phyloP scores from a whole-genome alignment of 2,797 vertebrate genomes.

The Leucoraja ocellata region DNA sequence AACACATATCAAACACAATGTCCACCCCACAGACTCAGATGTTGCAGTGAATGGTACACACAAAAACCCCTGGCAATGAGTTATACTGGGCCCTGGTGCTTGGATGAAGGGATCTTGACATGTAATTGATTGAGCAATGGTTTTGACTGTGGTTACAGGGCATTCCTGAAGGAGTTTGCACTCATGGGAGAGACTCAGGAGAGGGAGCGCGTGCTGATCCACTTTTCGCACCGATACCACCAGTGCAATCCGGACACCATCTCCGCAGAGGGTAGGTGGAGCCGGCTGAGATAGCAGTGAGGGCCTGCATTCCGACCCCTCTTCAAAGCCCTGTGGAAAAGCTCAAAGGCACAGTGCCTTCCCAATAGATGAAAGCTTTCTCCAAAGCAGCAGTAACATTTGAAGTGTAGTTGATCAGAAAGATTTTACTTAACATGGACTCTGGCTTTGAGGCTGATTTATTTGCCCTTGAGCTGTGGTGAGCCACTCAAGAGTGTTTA shows the following conservation, averaged over 20 bases:
- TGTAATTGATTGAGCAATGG: too few species aligned
- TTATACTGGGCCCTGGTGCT: too few species aligned
- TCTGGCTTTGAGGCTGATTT: not conserved
- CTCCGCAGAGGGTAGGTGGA: constrained; percentile 79
- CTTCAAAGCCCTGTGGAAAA: not conserved
- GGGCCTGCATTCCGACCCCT: too few species aligned
- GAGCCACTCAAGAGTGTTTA: not conserved
- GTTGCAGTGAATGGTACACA: too few species aligned
- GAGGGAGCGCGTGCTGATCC: constrained; percentile 82
- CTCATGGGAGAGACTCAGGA: constrained; percentile 94
- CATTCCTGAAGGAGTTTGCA: constrained; percentile 81
- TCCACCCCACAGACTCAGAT: not conserved
- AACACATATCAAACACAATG: not conserved
- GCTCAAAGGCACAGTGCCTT: not conserved
- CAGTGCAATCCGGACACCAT: constrained; percentile 74
- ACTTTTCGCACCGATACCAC: constrained; percentile 85
- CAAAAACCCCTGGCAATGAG: not conserved
- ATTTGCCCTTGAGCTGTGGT: not conserved
- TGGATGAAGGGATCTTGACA: not conserved
- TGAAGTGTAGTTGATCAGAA: not conserved
- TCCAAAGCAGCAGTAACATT: not conserved
- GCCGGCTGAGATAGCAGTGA: not conserved
- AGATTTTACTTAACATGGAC: not conserved
- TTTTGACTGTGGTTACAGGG: constrained; percentile 54
- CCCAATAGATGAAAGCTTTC: not conserved